Percentiles rank a stretch among this genome's conserved stretches.
These are phyloP conservation scores for Pseudopipra pipra DNA, from an alignment of 2,113 vertebrate genomes.

Conservation along the genomic window DNA sequence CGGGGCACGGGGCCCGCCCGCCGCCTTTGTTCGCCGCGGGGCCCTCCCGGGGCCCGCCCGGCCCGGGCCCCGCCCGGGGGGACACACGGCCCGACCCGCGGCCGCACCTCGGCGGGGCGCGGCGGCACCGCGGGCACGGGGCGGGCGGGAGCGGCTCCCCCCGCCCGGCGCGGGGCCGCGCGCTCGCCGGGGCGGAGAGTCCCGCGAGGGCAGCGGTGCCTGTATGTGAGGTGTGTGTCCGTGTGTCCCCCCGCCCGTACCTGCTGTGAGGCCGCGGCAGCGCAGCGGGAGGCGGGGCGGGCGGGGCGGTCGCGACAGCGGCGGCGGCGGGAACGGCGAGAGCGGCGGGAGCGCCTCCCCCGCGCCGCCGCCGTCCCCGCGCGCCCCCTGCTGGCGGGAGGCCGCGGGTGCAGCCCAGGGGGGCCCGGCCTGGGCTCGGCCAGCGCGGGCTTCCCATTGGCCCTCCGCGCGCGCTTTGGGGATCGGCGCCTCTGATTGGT, in stretches of 20 bases:
- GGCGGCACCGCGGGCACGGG: not conserved
- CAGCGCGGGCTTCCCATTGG: not conserved
- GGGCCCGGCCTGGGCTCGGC: too few relatives aligned
- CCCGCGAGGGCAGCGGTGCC: not conserved
- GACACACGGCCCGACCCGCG: not conserved
- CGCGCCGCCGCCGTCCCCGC: not conserved
- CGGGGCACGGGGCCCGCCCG: not conserved
- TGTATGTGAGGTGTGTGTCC: not conserved
- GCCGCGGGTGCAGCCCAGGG: not conserved
- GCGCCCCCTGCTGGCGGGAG: constrained; percentile 69
- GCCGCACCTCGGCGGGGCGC: not conserved
- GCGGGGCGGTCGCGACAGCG: not conserved
- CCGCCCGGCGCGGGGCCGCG: not conserved
- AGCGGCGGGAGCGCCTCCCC: not conserved
- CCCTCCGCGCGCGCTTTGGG: not conserved
- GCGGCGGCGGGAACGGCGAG: not conserved
- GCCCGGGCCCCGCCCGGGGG: not conserved
- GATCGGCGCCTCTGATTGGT: not conserved
- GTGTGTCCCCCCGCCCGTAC: not conserved
- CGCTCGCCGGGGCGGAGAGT: not conserved
- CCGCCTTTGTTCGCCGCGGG: not conserved
- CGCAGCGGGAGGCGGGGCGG: not conserved
- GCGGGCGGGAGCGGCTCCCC: not conserved
- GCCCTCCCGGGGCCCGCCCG: not conserved
- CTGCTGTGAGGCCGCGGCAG: not conserved